These are phyloP conservation scores for Brachypterus glaber DNA, from an alignment of 2,888 invertebrate genomes.

Conservation along the genomic window DNA sequence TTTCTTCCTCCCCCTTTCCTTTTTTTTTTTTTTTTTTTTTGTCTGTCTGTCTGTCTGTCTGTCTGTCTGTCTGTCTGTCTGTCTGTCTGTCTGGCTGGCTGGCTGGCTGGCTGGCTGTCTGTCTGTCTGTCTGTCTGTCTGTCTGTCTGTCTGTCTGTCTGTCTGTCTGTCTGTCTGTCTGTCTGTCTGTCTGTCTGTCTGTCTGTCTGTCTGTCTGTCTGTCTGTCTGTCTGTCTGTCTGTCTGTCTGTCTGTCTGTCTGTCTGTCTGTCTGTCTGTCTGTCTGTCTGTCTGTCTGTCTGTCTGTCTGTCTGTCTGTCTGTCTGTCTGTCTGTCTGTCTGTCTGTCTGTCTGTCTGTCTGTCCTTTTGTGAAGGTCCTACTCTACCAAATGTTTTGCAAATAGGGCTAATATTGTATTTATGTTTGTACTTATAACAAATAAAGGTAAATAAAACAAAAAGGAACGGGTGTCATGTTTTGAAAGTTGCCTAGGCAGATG, in stretches of 20 bases:
- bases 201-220: constrained; percentile 1
- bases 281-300: constrained; percentile 1
- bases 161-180: constrained; percentile 1
- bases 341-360: no score
- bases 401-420: no score
- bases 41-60: constrained; percentile 1
- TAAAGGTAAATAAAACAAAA: no score
- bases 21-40: no score
- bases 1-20: no score
- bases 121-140: constrained; percentile 1
- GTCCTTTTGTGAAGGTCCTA: background rate
- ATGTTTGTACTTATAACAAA: no score
- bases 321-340: constrained; percentile 1
- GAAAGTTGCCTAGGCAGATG: no score
- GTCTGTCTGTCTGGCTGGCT: no score
- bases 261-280: constrained; percentile 1
- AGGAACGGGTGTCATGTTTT: no score
- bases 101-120: no score
- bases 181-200: constrained; percentile 1
- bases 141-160: constrained; percentile 1
- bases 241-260: constrained; percentile 1
- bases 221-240: constrained; percentile 1
- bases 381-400: no score
- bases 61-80: constrained; percentile 1
- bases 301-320: constrained; percentile 1